A percentile compares a stretch with the other conserved stretches of the same genome.
phyloP scores from a whole-genome alignment of 1,140 invertebrate genomes.

The Drosophila biarmipes region DNA sequence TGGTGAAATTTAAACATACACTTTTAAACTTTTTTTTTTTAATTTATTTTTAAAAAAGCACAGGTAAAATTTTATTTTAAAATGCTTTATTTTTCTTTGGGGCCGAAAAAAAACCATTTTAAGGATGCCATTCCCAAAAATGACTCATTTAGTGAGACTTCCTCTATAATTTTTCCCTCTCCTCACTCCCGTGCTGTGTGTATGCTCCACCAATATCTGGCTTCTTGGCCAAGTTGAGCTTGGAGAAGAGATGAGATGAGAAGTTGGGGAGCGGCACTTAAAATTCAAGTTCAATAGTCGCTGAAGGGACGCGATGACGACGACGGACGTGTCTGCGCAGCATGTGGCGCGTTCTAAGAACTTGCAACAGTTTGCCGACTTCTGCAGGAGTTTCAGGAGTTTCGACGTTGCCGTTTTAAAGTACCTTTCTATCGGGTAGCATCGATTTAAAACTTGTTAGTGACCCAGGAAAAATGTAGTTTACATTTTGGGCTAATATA shows the following conservation, averaged over 20 bases:
- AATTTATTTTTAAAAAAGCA: no score
- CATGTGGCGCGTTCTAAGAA: conserved; percentile 81
- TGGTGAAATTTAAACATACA: not conserved
- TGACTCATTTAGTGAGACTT: conserved; percentile 16
- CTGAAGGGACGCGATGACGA: conserved; percentile 45
- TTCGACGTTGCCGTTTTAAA: not conserved
- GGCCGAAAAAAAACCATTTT: no score
- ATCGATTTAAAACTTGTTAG: not conserved
- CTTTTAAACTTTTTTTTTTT: not conserved
- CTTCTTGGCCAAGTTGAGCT: conserved; percentile 25
- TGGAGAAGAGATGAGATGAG: conserved; percentile 6
- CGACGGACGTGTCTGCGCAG: conserved; percentile 70
- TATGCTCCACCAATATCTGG: conserved; percentile 11
- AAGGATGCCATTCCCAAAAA: not conserved
- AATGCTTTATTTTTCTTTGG: not conserved
- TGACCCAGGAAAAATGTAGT: not conserved
- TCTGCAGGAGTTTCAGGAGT: conserved; percentile 27
- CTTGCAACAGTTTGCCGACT: conserved; percentile 75
- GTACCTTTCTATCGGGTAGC: not conserved
- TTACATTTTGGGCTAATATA: no score
- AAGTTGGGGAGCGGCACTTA: conserved; percentile 55
- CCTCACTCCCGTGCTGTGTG: not conserved
- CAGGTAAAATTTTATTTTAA: not conserved
- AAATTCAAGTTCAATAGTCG: conserved; percentile 80
- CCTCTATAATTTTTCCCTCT: not conserved